phyloP scores from a whole-genome alignment of 2,113 vertebrate species.

The Fulica atra region DNA sequence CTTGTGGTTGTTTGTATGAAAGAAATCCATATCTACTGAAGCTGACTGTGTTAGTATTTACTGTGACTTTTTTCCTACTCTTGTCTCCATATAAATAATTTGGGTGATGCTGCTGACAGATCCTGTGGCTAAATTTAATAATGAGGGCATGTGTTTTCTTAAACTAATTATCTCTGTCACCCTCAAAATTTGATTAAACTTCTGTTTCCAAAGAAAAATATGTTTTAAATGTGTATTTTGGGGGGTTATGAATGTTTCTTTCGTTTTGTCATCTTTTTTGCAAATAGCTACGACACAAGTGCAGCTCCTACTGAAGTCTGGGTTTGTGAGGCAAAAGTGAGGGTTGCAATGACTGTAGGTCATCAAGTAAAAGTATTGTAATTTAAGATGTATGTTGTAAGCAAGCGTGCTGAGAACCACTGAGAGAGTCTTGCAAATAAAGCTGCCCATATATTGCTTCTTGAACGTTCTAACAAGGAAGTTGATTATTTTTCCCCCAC shows the following conservation, averaged over 20 bases:
- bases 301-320: neutral
- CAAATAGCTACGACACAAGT: rapidly evolving
- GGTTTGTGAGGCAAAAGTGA: neutral
- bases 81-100: constrained; percentile 19
- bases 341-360: neutral
- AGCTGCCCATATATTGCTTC: neutral
- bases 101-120: neutral
- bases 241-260: neutral
- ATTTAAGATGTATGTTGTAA: neutral
- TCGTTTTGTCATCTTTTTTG: neutral
- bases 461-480: neutral
- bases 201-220: neutral
- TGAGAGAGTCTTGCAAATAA: neutral
- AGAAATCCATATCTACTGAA: neutral
- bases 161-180: constrained; percentile 24
- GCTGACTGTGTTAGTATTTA: neutral
- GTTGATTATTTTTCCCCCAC: neutral
- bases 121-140: constrained; percentile 15
- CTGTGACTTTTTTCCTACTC: neutral
- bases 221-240: rapidly evolving
- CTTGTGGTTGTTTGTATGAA: rapidly evolving
- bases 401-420: neutral
- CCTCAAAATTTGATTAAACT: constrained; percentile 21
- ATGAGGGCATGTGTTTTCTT: neutral
- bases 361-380: neutral